These are phyloP conservation scores for Orthosia cruda DNA, from an alignment of 2,888 invertebrate species.

Conservation along the genomic window DNA sequence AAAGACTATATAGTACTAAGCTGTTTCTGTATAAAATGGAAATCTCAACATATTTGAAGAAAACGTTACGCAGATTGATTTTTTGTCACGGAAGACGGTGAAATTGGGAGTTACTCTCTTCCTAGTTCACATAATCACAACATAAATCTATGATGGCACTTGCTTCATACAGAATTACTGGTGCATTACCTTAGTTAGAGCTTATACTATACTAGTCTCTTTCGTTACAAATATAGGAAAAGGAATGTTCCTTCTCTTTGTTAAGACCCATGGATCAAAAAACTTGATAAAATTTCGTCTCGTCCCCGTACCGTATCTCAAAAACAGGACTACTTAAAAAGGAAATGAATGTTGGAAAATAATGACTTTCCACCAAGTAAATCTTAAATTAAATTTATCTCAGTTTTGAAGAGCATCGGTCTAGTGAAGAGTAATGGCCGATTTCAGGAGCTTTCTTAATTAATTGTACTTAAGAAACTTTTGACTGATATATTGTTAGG, in stretches of 20 bases:
- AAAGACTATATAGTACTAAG: too few species aligned
- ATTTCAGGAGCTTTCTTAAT: constrained; percentile 59
- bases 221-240: too few species aligned
- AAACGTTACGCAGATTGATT: too few species aligned
- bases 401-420: constrained; percentile 70
- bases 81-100: background rate
- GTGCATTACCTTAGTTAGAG: too few species aligned
- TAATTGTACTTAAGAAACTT: constrained; percentile 65
- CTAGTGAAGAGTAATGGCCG: constrained; percentile 68
- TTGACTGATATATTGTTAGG: constrained; percentile 59
- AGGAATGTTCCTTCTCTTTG: too few species aligned
- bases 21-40: too few species aligned
- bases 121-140: background rate
- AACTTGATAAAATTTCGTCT: background rate
- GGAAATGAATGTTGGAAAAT: constrained; percentile 72
- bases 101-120: background rate
- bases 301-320: constrained; percentile 38
- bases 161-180: too few species aligned
- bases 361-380: constrained; percentile 73
- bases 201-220: too few species aligned
- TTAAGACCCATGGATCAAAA: background rate
- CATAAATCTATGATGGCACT: background rate
- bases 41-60: too few species aligned
- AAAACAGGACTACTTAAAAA: constrained; percentile 54
- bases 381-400: constrained; percentile 76